phyloP scores from a whole-genome alignment of 2,113 vertebrate species.

The Mugil cephalus region DNA sequence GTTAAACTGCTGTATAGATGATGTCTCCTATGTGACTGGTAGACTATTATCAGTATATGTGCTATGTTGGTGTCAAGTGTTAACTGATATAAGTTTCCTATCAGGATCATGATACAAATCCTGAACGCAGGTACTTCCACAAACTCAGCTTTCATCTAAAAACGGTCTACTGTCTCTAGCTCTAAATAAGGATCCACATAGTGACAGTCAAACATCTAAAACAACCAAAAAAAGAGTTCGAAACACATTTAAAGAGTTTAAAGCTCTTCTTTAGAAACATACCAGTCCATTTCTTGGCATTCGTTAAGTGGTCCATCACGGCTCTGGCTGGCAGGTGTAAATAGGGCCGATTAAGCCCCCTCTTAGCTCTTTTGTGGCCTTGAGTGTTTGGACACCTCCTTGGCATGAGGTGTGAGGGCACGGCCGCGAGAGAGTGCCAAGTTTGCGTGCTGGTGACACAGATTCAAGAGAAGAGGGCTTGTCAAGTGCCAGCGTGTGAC shows the following conservation, averaged over 20 bases:
- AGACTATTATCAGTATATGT: too few relatives aligned
- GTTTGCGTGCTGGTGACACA: slow-evolving; percentile 48
- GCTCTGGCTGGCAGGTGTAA: slow-evolving; percentile 62
- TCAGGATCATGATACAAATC: too few relatives aligned
- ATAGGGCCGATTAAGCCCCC: slow-evolving; percentile 55
- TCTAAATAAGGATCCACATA: background rate
- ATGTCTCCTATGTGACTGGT: too few relatives aligned
- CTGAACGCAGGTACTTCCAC: too few relatives aligned
- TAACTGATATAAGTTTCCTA: too few relatives aligned
- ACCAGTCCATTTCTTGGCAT: slow-evolving; percentile 45
- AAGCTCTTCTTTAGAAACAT: slow-evolving; percentile 27
- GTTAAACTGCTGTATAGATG: too few relatives aligned
- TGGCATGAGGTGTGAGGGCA: slow-evolving; percentile 60
- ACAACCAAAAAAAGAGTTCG: background rate
- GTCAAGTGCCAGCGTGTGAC: slow-evolving; percentile 45
- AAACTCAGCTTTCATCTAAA: too few relatives aligned
- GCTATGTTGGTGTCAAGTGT: too few relatives aligned
- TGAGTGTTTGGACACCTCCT: slow-evolving; percentile 67
- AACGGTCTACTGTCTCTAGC: background rate
- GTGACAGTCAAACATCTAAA: background rate
- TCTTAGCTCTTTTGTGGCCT: slow-evolving; percentile 54
- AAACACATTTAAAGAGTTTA: slow-evolving; percentile 17
- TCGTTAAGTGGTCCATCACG: slow-evolving; percentile 10
- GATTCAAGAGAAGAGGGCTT: slow-evolving; percentile 41
- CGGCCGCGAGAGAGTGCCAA: slow-evolving; percentile 39